These are phyloP conservation scores for Drosophila conformis DNA, from an alignment of 2,888 invertebrate species.

Conservation along the genomic window DNA sequence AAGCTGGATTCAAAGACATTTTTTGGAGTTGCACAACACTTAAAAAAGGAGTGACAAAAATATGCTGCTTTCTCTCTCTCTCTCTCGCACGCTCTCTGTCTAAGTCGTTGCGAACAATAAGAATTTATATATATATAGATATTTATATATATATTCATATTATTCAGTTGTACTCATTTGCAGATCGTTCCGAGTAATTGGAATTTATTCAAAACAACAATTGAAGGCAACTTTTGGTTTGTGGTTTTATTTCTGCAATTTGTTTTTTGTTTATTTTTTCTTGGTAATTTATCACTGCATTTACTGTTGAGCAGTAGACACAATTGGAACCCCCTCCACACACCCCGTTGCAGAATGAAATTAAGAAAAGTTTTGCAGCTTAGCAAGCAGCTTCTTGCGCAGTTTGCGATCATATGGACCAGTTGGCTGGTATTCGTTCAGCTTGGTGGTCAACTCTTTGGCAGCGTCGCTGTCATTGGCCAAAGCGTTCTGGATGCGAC, in stretches of 20 bases:
- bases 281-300: neutral
- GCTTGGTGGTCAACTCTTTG: neutral
- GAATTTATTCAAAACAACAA: neutral
- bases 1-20: too few species aligned
- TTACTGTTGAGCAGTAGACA: neutral
- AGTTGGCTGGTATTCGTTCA: conserved; percentile 3
- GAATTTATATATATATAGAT: neutral
- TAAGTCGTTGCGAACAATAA: neutral
- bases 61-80: neutral
- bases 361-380: conserved; percentile 5
- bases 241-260: neutral
- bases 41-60: neutral
- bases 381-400: conserved; percentile 11
- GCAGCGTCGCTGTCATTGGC: neutral
- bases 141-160: neutral
- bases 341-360: neutral
- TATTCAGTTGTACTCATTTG: neutral
- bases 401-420: conserved; percentile 15
- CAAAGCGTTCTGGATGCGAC: conserved; percentile 10
- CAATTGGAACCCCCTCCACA: neutral
- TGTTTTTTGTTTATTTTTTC: neutral
- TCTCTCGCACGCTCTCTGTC: neutral
- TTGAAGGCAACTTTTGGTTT: neutral
- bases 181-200: neutral
- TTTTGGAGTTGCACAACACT: neutral